Conservation (phyloP, 2,113 vertebrate species). For the Grammomys dolichurus region DNA sequence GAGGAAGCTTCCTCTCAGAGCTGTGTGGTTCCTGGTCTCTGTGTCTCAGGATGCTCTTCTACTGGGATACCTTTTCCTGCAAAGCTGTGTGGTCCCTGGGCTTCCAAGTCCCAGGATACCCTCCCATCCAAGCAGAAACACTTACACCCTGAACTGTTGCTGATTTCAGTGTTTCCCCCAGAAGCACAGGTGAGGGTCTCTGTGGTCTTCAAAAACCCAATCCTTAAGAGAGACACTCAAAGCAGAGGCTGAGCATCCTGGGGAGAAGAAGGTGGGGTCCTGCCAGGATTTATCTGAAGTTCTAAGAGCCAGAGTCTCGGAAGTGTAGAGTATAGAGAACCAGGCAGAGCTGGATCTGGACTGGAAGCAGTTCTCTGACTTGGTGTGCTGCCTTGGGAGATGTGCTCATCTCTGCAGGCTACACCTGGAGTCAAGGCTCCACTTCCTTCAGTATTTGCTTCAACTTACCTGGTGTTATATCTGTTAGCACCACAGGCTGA, state of each 20-base stretch:
- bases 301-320: neutral
- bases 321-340: neutral
- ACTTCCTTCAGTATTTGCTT: neutral
- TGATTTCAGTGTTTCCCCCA: neutral
- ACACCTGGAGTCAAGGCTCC: neutral
- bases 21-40: too few relatives aligned
- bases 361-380: neutral
- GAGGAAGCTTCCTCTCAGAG: too few relatives aligned
- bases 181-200: neutral
- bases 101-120: too few relatives aligned
- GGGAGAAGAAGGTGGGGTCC: neutral
- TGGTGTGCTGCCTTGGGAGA: neutral
- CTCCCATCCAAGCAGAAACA: too few relatives aligned
- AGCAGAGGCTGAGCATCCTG: neutral
- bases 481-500: neutral
- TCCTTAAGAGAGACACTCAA: neutral
- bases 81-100: too few relatives aligned
- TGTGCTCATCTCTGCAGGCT: too few relatives aligned
- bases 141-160: neutral
- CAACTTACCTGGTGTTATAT: neutral
- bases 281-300: neutral
- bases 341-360: neutral
- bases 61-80: too few relatives aligned
- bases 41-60: too few relatives aligned
- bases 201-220: neutral